These are phyloP conservation scores for Tichodroma muraria DNA, from an alignment of 2,113 vertebrate species.

Conservation along the genomic window DNA sequence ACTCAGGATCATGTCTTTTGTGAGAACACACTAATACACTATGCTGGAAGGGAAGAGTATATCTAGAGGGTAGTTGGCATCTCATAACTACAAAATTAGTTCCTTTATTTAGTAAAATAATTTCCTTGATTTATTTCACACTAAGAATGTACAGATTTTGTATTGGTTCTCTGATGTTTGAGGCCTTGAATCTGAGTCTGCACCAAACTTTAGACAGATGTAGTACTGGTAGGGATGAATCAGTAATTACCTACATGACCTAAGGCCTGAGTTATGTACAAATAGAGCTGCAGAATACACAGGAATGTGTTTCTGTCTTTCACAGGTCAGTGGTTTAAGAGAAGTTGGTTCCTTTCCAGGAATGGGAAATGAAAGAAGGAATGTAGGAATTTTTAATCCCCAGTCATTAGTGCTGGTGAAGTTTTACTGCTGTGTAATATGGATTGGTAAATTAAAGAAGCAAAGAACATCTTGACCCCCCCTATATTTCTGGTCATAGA, in stretches of 20 bases:
- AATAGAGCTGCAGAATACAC: neutral
- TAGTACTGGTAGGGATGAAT: neutral
- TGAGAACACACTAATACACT: neutral
- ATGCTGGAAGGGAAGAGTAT: neutral
- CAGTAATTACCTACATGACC: neutral
- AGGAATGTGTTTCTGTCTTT: neutral
- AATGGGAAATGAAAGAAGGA: neutral
- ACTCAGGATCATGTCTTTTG: neutral
- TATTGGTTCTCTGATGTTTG: neutral
- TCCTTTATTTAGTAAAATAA: neutral
- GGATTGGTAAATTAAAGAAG: neutral
- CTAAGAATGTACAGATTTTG: neutral
- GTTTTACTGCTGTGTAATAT: neutral
- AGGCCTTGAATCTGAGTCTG: neutral
- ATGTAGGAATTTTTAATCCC: neutral
- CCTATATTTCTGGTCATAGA: neutral
- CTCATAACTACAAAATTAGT: neutral
- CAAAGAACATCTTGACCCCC: neutral
- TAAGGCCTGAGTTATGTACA: neutral
- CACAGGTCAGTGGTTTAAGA: neutral
- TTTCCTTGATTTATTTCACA: neutral
- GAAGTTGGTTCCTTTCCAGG: neutral
- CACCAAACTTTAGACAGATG: neutral
- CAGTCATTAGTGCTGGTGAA: neutral
- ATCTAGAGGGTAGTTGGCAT: neutral